Conservation (phyloP, 2,888 invertebrate genomes). For the Lacanobia wlatinum region DNA sequence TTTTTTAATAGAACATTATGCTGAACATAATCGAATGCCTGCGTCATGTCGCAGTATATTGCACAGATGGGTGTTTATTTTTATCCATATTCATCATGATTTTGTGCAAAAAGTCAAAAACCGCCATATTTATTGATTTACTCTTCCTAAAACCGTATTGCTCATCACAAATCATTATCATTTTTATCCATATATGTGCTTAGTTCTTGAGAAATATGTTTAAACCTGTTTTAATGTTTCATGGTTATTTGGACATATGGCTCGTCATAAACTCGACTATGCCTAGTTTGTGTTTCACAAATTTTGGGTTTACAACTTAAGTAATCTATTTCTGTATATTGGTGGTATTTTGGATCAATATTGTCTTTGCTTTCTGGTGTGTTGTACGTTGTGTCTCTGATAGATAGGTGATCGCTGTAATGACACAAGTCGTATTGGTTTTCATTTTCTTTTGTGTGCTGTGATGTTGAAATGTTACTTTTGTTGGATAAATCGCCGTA, state of each 20-base stretch:
- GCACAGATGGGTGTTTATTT: too few species aligned
- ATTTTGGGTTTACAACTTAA: slow-evolving; percentile 1
- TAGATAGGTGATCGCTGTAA: not conserved
- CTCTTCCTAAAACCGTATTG: too few species aligned
- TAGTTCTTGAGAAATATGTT: too few species aligned
- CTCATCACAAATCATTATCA: too few species aligned
- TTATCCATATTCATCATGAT: too few species aligned
- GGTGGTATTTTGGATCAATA: not conserved
- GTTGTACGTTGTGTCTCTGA: not conserved
- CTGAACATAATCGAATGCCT: too few species aligned
- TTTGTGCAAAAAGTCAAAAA: too few species aligned
- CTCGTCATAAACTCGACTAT: slow-evolving; percentile 18
- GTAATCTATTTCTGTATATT: slow-evolving; percentile 19
- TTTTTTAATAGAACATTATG: too few species aligned
- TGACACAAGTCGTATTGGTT: not conserved
- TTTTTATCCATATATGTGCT: too few species aligned
- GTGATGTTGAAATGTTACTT: not conserved
- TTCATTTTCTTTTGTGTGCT: not conserved
- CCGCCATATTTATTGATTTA: too few species aligned
- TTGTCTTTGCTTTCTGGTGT: not conserved
- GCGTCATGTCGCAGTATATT: too few species aligned
- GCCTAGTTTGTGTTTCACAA: not conserved
- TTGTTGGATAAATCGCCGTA: not conserved
- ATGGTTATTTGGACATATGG: slow-evolving; percentile 3
- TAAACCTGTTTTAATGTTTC: too few species aligned